Percentiles rank a stretch among this genome's conserved stretches.
These are phyloP conservation scores for Somateria mollissima DNA, from an alignment of 2,797 vertebrate genomes.

Conservation along the genomic window DNA sequence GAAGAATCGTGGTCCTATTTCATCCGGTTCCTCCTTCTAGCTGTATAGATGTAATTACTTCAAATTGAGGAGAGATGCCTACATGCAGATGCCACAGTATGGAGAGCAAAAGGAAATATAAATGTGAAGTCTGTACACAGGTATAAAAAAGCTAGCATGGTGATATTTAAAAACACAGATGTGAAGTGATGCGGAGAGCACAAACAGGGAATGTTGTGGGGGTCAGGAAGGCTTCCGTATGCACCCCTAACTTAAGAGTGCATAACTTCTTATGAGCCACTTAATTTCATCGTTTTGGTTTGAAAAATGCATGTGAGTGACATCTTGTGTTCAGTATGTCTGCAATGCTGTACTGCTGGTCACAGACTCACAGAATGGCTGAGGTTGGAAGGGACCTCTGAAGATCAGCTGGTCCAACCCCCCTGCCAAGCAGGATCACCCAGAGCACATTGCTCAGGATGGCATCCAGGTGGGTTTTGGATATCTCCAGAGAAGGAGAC, in stretches of 20 bases:
- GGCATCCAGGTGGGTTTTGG: no score
- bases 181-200: neutral
- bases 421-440: no score
- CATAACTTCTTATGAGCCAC: neutral
- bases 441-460: no score
- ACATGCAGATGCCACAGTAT: neutral
- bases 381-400: no score
- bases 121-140: neutral
- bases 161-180: neutral
- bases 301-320: constrained; percentile 31
- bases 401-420: no score
- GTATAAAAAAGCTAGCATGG: neutral
- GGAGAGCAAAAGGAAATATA: neutral
- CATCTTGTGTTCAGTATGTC: constrained; percentile 15
- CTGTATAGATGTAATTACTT: neutral
- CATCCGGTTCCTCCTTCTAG: neutral
- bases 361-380: no score
- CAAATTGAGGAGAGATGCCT: neutral
- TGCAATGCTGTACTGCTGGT: neutral
- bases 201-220: neutral
- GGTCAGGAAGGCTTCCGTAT: neutral
- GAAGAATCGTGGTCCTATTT: neutral
- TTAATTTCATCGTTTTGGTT: neutral
- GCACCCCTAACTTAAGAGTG: accelerated
- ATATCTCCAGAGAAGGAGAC: no score